Evolutionary conservation across 2,113 vertebrate genomes (phyloP), one percentile per base, ranked within the genome.

Genomic region (Sander lucioperca): DNA sequence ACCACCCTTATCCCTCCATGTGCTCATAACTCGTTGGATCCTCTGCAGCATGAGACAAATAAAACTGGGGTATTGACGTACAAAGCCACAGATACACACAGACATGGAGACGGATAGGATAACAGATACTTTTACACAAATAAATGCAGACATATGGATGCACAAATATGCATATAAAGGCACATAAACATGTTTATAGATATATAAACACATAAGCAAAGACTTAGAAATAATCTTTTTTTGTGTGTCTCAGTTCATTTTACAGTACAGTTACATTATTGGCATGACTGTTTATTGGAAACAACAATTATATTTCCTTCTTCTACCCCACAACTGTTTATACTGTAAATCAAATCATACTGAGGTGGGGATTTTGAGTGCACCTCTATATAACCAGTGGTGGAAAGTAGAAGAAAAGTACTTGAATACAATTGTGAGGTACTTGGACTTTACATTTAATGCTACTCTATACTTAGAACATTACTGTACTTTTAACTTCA

Each of bases 1-100:
- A 80, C 75, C 78, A 27, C 73, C 67, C 64, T 69, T 16, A 57
- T 51, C 78, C 82, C 69, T 64, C 53, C n/a, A 6, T 82, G 54
- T 50, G 75, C 80, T 75, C 77, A 47, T 57, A 86, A 81, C 82
- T 78, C 83, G 66, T 64, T 74, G 79, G 76, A 76, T 86, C 74
- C 72, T 59, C 54, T 56, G 74, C 70, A 78, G 47, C 82, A 75
- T 12, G 63, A 77, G 79, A 82, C 69, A 87, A 81, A 88, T 83
- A 88, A 80, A 77, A 73, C 62, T 79, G 86, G 47, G 79, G 56
- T 72, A 43, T 36, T 74, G 78, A 85, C 74, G 73, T n/a, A 62
- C 54, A 74, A 74, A 83, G 65, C 75, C 79, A 45, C 59, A 74
- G 63, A 80, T 59, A 73, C 68, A 81, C 48, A 74, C 67, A 68